A percentile compares a stretch with the other conserved stretches of the same genome.
These are phyloP conservation scores for Drosophila dunni DNA, from an alignment of 1,140 invertebrate genomes.

Conservation along the genomic window DNA sequence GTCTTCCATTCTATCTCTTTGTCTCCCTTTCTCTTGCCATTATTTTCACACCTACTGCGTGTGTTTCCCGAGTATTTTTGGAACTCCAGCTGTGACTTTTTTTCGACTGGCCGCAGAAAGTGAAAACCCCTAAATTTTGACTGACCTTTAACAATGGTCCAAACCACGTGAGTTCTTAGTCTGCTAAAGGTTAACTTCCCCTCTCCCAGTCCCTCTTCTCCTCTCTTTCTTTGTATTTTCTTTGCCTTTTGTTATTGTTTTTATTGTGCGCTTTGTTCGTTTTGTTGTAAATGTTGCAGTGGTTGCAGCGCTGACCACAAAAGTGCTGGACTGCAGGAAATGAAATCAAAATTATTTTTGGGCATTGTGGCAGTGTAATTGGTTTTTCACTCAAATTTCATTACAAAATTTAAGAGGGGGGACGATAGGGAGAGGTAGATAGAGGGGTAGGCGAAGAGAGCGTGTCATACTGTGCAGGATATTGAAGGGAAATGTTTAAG, in stretches of 20 bases:
- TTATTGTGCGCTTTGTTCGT: constrained; percentile 14
- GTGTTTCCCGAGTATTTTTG: constrained; percentile 6
- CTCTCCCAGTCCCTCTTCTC: not conserved
- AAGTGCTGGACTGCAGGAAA: constrained; percentile 57
- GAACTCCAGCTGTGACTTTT: constrained; percentile 48
- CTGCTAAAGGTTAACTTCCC: constrained; percentile 33
- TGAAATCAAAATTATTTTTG: constrained; percentile 77
- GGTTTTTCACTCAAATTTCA: constrained; percentile 68
- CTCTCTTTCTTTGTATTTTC: not conserved
- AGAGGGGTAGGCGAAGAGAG: too few species aligned
- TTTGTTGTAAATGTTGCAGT: constrained; percentile 49
- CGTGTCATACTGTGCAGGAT: not conserved
- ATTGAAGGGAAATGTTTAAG: constrained; percentile 28
- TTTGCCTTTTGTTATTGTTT: constrained; percentile 42
- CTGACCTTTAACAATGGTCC: constrained; percentile 70
- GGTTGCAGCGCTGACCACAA: constrained; percentile 68
- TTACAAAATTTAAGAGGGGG: constrained; percentile 13
- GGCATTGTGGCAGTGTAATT: constrained; percentile 76
- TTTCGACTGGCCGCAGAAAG: constrained; percentile 49
- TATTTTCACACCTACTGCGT: constrained; percentile 66
- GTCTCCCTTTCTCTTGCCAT: not conserved
- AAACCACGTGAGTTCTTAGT: constrained; percentile 67
- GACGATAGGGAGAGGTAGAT: not conserved
- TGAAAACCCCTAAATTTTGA: constrained; percentile 63
- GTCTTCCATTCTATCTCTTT: not conserved